A percentile compares a stretch with the other conserved stretches of the same genome.
Evolutionary conservation across 92 coral and sea anemone species (phyloP).

Genomic region (Epizoanthus stellaris): DNA sequence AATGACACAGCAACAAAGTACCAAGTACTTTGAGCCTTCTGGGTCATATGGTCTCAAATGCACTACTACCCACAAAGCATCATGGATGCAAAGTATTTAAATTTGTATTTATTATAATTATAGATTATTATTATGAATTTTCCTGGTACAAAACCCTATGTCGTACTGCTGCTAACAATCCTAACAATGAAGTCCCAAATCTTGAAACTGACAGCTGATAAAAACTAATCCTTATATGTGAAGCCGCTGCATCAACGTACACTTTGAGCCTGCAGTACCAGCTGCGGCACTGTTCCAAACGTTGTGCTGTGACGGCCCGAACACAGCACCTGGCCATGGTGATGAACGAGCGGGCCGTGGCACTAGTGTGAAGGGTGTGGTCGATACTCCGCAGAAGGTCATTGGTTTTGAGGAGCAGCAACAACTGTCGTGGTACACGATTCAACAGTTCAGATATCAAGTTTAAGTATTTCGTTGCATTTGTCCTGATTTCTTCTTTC

Average conservation of each 20-base stretch:
- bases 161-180: slow-evolving; percentile 10
- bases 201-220: slow-evolving; percentile 77
- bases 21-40: too few species aligned
- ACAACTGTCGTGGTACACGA: slow-evolving; percentile 89
- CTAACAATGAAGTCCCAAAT: slow-evolving; percentile 40
- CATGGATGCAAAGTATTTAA: too few species aligned
- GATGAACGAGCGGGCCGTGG: slow-evolving; percentile 87
- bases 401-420: slow-evolving; percentile 91
- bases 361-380: slow-evolving; percentile 86
- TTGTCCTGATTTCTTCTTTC: slow-evolving; percentile 82
- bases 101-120: not conserved
- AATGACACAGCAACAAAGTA: too few species aligned
- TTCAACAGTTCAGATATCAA: slow-evolving; percentile 85
- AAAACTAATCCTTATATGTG: slow-evolving; percentile 69
- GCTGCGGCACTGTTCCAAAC: slow-evolving; percentile 62
- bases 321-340: slow-evolving; percentile 98
- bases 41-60: too few species aligned
- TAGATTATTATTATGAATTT: not conserved
- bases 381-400: slow-evolving; percentile 95
- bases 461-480: slow-evolving; percentile 76
- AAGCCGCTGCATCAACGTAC: slow-evolving; percentile 65
- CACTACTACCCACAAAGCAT: too few species aligned
- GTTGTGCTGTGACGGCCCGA: slow-evolving; percentile 87
- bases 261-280: slow-evolving; percentile 87
- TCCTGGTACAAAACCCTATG: not conserved